Conservation (phyloP, 2,797 vertebrate species). For the Limosa lapponica region DNA sequence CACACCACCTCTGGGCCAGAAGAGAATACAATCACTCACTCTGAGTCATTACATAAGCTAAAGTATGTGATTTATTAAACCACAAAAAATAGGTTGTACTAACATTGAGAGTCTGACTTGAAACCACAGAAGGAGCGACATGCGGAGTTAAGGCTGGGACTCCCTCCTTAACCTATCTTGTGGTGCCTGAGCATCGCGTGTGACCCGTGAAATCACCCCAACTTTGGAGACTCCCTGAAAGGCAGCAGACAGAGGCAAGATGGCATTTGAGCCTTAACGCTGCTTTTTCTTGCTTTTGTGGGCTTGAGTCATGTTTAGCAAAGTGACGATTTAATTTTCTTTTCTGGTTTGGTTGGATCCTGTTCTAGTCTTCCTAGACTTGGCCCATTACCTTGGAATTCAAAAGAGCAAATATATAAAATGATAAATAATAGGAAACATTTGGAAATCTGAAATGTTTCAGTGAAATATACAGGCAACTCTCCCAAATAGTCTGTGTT, state of each 20-base stretch:
- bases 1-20: conserved; percentile 68
- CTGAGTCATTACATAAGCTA: conserved; percentile 78
- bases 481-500: conserved; percentile 37
- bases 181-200: neutral
- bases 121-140: conserved; percentile 60
- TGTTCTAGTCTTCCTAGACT: conserved; percentile 39
- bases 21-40: conserved; percentile 74
- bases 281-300: conserved; percentile 31
- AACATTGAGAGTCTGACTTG: conserved; percentile 63
- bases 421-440: conserved; percentile 63
- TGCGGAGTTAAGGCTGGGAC: conserved; percentile 31
- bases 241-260: neutral
- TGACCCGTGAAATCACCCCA: conserved; percentile 34
- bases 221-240: conserved; percentile 20
- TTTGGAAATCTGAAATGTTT: conserved; percentile 49
- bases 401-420: conserved; percentile 62
- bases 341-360: conserved; percentile 41
- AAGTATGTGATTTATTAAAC: conserved; percentile 75
- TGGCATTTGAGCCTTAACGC: neutral
- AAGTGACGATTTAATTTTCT: conserved; percentile 54
- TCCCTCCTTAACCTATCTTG: conserved; percentile 49
- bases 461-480: conserved; percentile 18
- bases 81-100: conserved; percentile 73
- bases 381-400: conserved; percentile 56
- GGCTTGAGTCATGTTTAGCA: conserved; percentile 11